A percentile compares a stretch with the other conserved stretches of the same genome.
These are phyloP conservation scores for Heterodera carotae DNA, from an alignment of 1,140 invertebrate species.

Conservation along the genomic window DNA sequence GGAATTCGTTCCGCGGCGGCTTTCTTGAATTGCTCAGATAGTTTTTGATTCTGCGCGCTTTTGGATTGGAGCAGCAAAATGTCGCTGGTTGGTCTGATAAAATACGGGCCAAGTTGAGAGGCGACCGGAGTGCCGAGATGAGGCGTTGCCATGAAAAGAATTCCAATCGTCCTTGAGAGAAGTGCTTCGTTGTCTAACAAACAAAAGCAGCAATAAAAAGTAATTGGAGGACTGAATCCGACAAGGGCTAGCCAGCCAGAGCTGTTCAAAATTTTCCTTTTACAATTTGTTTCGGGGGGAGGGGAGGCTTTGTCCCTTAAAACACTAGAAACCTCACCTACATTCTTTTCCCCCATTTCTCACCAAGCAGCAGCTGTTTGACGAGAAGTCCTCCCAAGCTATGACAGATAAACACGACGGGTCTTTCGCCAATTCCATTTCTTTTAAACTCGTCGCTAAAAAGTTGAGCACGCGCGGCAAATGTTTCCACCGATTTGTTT, in stretches of 20 bases:
- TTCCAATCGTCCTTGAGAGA: conserved; percentile 44
- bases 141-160: conserved; percentile 50
- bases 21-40: conserved; percentile 35
- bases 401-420: conserved; percentile 49
- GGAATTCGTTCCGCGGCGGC: conserved; percentile 42
- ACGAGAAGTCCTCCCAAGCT: conserved; percentile 52
- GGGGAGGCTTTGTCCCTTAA: too few relatives aligned
- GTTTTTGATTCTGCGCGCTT: conserved; percentile 43
- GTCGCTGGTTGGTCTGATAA: conserved; percentile 49
- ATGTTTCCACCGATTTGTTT: conserved; percentile 40
- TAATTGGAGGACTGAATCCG: too few relatives aligned
- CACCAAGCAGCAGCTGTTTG: conserved; percentile 49
- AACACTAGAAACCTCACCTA: too few relatives aligned
- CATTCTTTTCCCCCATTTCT: too few relatives aligned
- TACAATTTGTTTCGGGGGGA: too few relatives aligned
- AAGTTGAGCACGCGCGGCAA: conserved; percentile 27
- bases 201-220: too few relatives aligned
- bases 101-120: conserved; percentile 25
- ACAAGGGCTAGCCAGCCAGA: too few relatives aligned
- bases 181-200: conserved; percentile 46
- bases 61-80: conserved; percentile 40
- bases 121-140: conserved; percentile 46
- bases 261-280: too few relatives aligned
- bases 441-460: conserved; percentile 31
- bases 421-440: conserved; percentile 42